Percentiles rank a stretch among this genome's conserved stretches.
Evolutionary conservation across 2,113 vertebrate species (phyloP).

Genomic region (Ochotona curzoniae): DNA sequence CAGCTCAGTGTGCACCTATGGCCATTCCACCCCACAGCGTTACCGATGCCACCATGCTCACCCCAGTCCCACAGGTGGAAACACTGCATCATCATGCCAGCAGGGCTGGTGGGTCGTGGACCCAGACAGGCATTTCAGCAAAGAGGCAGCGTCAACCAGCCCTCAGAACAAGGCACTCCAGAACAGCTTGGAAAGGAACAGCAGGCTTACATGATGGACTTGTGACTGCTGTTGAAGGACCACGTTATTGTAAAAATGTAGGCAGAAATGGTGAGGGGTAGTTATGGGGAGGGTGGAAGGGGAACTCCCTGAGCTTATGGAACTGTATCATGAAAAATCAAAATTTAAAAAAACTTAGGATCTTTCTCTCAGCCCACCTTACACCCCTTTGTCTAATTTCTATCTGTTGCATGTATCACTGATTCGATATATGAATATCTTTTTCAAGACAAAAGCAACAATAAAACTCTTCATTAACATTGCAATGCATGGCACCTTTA

Average conservation of each 20-base stretch:
- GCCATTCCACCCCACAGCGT: too few relatives aligned
- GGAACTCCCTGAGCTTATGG: too few relatives aligned
- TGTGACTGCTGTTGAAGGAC: not conserved
- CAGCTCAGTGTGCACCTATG: fast-evolving
- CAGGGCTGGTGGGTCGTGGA: not conserved
- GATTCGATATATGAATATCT: not conserved
- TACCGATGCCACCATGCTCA: not conserved
- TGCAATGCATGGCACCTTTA: not conserved
- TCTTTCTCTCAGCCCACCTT: not conserved
- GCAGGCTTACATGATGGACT: not conserved
- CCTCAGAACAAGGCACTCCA: not conserved
- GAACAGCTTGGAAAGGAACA: not conserved
- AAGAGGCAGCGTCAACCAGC: not conserved
- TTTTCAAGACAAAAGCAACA: not conserved
- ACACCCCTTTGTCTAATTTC: too few relatives aligned
- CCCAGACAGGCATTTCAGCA: not conserved
- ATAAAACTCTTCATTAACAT: not conserved
- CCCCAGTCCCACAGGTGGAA: not conserved
- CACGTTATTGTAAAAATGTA: too few relatives aligned
- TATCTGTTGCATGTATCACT: not conserved
- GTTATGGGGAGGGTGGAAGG: too few relatives aligned
- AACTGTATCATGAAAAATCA: too few relatives aligned
- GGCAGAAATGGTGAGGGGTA: too few relatives aligned
- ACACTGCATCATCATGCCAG: not conserved
- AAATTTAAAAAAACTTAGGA: not conserved